Base-by-base conservation (phyloP, 2,797 vertebrate species). In the Hippocampus kuda region DNA sequence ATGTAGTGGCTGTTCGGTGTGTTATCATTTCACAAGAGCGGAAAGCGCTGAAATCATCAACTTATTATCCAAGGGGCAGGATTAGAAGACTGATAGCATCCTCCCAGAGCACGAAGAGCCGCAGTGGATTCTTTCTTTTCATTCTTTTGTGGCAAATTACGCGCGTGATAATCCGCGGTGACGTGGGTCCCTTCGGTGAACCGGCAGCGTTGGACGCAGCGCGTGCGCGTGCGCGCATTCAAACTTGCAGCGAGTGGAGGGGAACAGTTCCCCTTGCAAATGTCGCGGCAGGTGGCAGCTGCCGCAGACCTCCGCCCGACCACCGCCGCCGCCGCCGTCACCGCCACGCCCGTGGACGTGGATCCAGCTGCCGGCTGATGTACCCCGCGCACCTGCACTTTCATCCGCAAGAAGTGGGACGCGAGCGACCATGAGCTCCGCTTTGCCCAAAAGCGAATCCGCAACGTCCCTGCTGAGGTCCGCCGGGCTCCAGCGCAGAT, bases 361-460 rank as follows among this genome's bases (percentile, higher is more conserved):
- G 16, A 48, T 51, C 63, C 42, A 24, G 75, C 82, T 65, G 70
- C 67, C 69, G 75, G 62, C 48, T 56, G 70, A 74, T 62, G 64
- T 69, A 61, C 61, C 44, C 41, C 56, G 10, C 26, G n/a, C 10
- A 62, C 68, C 59, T 51, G 59, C 68, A 63, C 26, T 22, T 12
- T 22, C 54, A 13, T 44, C 38, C 22, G 15, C 56, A 13, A 49
- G 70, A 74, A 76, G 44, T 46, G 46, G 63, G 26, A 69, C 59
- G 20, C 53, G 60, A 49, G 24, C 73, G 81, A 91, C 83, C 75
- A 94, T 95, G 93, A 94, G 92, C 87, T 90, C 92, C 68, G 81
- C 91, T 81, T 83, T 94, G 66, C 91, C 93, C 71, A 94, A 93
- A 83, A 94, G 94, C 91, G 94, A 96, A 73, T 93, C 94, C 74